Evolutionary conservation across 1,140 invertebrate species (phyloP), one percentile per base, ranked within the genome.

Genomic region (Drosophila repletoides): DNA sequence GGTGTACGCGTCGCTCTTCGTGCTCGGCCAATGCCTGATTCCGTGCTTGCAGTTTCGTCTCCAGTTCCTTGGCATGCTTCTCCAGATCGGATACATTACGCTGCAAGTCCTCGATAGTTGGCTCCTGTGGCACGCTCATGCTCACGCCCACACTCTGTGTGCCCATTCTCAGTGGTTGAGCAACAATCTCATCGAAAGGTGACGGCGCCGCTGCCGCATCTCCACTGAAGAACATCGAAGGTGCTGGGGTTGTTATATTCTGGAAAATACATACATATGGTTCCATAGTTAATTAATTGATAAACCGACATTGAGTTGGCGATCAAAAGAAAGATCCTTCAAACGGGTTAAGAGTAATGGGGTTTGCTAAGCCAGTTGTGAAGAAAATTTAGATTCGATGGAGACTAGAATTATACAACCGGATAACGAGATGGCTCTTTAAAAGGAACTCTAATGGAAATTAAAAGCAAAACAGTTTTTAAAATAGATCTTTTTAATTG

Each of bases 61-160:
- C 81, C 17, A 69, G 53, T 28, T 81, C 87, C 46, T 89, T 79
- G 12, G 87, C 87, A 38, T 90, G 86, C 49, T 90, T 90, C 46
- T 90, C 88, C 55, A 90, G 59, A 63, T 90, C 88, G 0, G 83
- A 89, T 5, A 90, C 89, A 22, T 90, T 90, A 1, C 87, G 67
- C 55, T 90, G 83, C 43, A 90, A 40, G 43, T 89, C 83, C 52
- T 90, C 88, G 19, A 90, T 90, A 2, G 87, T 89, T n/a, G 87
- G 51, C 2, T 80, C 68, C 6, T 24, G 29, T 3, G 12, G 17
- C 24, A 29, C 12, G 0, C 7, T n/a, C 19, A 64, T 6, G 5
- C 9, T 33, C 9, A 46, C 28, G 9, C 52, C 61, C 19, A 40
- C 9, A 3, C 5, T 22, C 21, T 41, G 71, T 5, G 21, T 41